phyloP scores from a whole-genome alignment of 2,113 vertebrate genomes.

The Rhea pennata region DNA sequence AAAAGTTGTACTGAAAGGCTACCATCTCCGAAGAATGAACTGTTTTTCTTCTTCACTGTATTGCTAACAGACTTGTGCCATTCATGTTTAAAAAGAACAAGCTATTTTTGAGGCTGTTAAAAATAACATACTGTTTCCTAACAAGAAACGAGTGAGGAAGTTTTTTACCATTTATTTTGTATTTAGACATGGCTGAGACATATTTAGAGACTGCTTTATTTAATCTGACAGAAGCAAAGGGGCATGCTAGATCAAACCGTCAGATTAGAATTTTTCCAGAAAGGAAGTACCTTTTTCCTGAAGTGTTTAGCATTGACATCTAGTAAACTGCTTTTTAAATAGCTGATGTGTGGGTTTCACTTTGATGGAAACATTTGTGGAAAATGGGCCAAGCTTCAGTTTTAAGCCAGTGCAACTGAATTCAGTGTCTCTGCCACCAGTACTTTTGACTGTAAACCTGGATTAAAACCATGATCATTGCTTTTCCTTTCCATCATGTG shows the following conservation, averaged over 20 bases:
- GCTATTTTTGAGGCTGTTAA: conserved; percentile 48
- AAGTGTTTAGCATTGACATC: conserved; percentile 5
- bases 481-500: not conserved
- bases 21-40: conserved; percentile 2
- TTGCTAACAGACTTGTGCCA: conserved; percentile 28
- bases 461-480: not conserved
- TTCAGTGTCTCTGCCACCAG: not conserved
- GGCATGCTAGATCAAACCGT: conserved; percentile 31
- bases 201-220: not conserved
- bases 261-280: conserved; percentile 5
- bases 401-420: not conserved
- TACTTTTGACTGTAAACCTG: not conserved
- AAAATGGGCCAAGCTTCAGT: not conserved
- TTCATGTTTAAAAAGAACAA: conserved; percentile 48
- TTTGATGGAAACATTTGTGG: not conserved
- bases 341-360: not conserved
- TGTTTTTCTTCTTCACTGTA: conserved; percentile 16
- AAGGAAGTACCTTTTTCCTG: conserved; percentile 38
- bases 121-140: conserved; percentile 31
- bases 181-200: not conserved
- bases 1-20: conserved; percentile 52
- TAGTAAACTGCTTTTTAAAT: not conserved
- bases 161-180: conserved; percentile 24
- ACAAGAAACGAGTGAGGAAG: conserved; percentile 10
- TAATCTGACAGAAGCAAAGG: conserved; percentile 45